Conservation (phyloP, 2,113 vertebrate genomes). For the Chauna torquata region DNA sequence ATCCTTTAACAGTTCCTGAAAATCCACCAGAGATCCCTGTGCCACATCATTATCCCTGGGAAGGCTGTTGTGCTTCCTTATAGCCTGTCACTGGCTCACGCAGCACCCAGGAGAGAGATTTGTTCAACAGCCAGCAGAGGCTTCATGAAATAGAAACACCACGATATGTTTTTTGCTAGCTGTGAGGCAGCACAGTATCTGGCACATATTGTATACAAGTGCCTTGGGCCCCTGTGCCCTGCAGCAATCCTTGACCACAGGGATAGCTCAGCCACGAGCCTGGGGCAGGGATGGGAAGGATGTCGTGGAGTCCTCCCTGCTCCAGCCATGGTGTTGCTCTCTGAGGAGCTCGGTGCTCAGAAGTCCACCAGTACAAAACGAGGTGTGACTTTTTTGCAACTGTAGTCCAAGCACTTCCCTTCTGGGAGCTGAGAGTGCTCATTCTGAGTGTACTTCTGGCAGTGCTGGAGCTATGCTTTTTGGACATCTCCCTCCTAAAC, state of each 20-base stretch:
- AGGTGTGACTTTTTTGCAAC: background rate
- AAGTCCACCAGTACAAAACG: background rate
- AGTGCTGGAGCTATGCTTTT: background rate
- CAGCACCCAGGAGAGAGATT: background rate
- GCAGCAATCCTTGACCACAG: background rate
- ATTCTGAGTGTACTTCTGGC: background rate
- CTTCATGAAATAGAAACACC: background rate
- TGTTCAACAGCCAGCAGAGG: background rate
- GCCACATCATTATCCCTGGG: background rate
- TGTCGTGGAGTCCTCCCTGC: background rate
- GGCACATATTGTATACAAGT: background rate
- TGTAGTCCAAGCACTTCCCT: background rate
- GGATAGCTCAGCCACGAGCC: background rate
- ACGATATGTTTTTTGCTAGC: accelerated
- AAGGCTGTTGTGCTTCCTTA: background rate
- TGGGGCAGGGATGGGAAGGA: background rate
- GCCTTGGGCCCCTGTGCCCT: background rate
- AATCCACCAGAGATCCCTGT: background rate
- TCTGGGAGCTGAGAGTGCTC: background rate
- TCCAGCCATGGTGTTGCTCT: accelerated
- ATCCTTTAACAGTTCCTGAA: background rate
- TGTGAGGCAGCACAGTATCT: background rate
- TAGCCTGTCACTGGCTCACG: background rate
- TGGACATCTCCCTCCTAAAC: background rate
- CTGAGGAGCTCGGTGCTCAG: background rate